Evolutionary conservation across 2,888 invertebrate genomes (phyloP).

Genomic region (Tipula lateralis): DNA sequence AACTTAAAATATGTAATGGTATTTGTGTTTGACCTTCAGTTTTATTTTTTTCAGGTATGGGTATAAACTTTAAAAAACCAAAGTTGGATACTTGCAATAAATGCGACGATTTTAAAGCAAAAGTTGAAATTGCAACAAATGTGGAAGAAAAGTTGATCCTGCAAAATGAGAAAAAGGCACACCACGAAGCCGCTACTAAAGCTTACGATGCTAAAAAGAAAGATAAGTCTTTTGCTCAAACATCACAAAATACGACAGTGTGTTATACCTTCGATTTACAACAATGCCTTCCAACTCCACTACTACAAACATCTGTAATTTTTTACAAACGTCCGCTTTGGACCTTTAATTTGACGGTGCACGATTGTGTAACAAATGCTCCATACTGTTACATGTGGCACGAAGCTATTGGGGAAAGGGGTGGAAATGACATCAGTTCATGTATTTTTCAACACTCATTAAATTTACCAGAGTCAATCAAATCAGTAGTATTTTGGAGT

Average conservation of each 20-base stretch:
- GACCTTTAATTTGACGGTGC: no score
- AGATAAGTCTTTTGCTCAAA: background rate
- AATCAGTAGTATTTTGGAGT: background rate
- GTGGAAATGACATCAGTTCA: background rate
- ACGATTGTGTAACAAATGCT: no score
- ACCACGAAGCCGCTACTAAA: background rate
- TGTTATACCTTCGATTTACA: no score
- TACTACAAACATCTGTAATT: background rate
- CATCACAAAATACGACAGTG: no score
- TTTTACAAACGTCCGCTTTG: background rate
- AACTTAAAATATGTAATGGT: background rate
- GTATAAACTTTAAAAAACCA: no score
- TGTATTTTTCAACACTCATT: background rate
- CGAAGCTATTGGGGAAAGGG: no score
- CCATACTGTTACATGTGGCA: no score
- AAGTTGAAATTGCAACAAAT: no score
- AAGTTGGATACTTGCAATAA: no score
- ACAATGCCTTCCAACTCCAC: no score
- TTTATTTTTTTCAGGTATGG: no score
- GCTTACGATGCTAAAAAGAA: background rate
- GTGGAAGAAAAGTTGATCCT: background rate
- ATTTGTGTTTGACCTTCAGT: background rate
- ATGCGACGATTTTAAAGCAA: no score
- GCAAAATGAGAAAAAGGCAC: background rate
- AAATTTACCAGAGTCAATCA: background rate